phyloP scores from a whole-genome alignment of 2,888 invertebrate genomes.

The Lepidonotus clava region DNA sequence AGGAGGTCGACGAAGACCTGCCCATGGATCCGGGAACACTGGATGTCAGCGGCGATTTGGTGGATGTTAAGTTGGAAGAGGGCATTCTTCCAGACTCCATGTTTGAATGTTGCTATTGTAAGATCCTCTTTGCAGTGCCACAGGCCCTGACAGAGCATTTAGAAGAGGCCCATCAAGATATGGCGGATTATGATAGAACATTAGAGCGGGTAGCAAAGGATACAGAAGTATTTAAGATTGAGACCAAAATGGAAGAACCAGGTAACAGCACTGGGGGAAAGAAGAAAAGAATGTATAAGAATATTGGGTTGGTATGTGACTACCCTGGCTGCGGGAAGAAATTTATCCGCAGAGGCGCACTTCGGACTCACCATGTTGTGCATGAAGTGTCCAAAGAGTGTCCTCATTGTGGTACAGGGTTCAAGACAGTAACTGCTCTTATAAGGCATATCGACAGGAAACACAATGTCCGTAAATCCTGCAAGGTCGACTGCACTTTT shows the following conservation, averaged over 20 bases:
- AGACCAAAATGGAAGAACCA: background rate
- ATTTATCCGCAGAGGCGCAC: background rate
- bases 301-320: background rate
- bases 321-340: conserved; percentile 22
- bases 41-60: background rate
- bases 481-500: background rate
- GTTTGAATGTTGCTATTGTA: conserved; percentile 40
- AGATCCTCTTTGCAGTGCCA: background rate
- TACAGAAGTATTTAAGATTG: background rate
- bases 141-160: background rate
- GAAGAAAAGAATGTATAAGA: background rate
- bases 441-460: background rate
- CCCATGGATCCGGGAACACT: background rate
- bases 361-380: background rate
- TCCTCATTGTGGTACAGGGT: background rate
- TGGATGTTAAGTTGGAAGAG: background rate
- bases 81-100: background rate
- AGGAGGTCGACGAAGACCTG: background rate
- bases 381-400: conserved; percentile 17
- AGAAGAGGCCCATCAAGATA: background rate
- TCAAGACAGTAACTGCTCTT: background rate
- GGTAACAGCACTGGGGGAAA: background rate
- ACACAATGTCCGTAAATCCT: background rate
- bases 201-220: background rate
- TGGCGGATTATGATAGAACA: background rate